Base-by-base conservation (phyloP, 2,888 invertebrate species). In the Hyppa rectilinea region DNA sequence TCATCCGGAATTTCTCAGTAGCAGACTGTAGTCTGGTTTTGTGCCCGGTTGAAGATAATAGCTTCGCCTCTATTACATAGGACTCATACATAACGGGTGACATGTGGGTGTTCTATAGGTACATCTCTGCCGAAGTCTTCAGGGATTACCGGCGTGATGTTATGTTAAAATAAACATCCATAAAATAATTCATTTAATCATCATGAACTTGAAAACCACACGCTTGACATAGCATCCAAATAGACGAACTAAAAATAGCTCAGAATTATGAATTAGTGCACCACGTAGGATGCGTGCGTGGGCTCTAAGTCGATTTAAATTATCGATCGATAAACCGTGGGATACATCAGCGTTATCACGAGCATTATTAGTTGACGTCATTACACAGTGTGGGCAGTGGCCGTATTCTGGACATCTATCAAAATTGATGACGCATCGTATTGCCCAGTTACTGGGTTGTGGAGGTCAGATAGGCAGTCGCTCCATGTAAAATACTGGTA, bases 361-460 rank as follows among this genome's bases (percentile, higher is more conserved):
- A 59, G 53, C 17, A 50, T 36, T 29, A 12, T 34, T 62, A 58
- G 68, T 63, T 75, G 75, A 80, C 69, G 80, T 77, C 80, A 77
- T 40, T 36, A 43, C 20, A 6, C 3, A 26, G n/a, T 43, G 67
- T 79, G 60, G 74, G 74, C 20, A 58, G 67, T 29, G 34, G 2
- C 34, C 14, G 40, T 69, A 63, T 50, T 75, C 80, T 68, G 53
- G 23, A 55, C 38, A 62, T 47, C 17, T 5, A 47, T 62, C 50
- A 26, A 47, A 23, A 53, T 52, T 55, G 26, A 63, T 34, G 34
- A n/a, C 26, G 20, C n/a, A 7, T n/a, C n/a, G n/a, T n/a, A n/a
- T n/a, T n/a, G n/a, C n/a, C n/a, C n/a, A n/a, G n/a, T n/a, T n/a
- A n/a, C n/a, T n/a, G n/a, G n/a, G n/a, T n/a, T n/a, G n/a, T n/a